Base-by-base conservation (phyloP, 1,140 invertebrate genomes). In the Microplitis demolitor region DNA sequence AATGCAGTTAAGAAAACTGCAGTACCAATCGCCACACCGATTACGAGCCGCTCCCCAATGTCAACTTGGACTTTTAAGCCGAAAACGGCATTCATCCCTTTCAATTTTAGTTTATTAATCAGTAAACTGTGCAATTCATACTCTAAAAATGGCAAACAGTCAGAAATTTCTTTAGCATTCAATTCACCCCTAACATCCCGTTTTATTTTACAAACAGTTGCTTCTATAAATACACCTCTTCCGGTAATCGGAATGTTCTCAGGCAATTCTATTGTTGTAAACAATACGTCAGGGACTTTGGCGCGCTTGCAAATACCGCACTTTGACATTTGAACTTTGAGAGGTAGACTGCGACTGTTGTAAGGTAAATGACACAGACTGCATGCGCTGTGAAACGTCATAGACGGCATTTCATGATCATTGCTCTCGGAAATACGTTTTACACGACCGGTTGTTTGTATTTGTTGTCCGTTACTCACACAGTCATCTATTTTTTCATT, bases 31-130 rank as follows among this genome's bases (percentile, higher is more conserved):
- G 96, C 96, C 75, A 97, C 90, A 2, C 94, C 94, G 74, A 97
- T 91, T 31, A 98, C 90, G 81, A 96, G 89, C 51, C 92, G 92
- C 79, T 98, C 96, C 2, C 97, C 96, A 62, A 98, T 91, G 0
- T 94, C 92, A 33, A 98, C 91, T 81, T 97, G 94, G 2, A 93
- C 90, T 82, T 92, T 92, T 1, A 97, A 83, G 2, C 94, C 94
- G 85, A 97, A 97, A 16, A 97, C 89, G n/a, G 93, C 92, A 87
- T 97, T 98, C 95, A 97, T 96, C 13, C 95, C 97, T 82, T 95
- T 96, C 72, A 97, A 93, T 83, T 95, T 92, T 0, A 98, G 86
- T 85, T 98, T 98, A 79, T 96, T 97, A 2, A 98, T 89, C 9
- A 98, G 87, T 78, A 98, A 91, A 74, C 95, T 92, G 83, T 99